phyloP scores from a whole-genome alignment of 2,113 vertebrate species.

The Tragulus kanchil region DNA sequence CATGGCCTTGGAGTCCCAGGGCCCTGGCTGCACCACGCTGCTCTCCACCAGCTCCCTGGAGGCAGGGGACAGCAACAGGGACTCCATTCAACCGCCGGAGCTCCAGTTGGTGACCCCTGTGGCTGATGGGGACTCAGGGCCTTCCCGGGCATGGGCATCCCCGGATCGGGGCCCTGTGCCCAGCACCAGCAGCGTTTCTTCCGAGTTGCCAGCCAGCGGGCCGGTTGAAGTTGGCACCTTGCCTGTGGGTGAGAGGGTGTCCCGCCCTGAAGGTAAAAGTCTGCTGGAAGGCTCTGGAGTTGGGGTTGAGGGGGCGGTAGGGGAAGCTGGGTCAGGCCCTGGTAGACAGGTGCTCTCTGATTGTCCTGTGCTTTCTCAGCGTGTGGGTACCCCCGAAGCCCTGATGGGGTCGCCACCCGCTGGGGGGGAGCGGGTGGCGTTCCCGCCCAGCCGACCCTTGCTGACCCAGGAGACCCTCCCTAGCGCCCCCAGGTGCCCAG shows the following conservation, averaged over 20 bases:
- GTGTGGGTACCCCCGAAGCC: too few relatives aligned
- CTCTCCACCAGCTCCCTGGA: constrained; percentile 80
- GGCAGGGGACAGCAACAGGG: constrained; percentile 83
- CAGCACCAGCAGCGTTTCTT: constrained; percentile 92
- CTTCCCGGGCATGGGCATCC: constrained; percentile 81
- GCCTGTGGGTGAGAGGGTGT: constrained; percentile 92
- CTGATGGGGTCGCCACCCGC: background rate
- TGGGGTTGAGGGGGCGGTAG: too few relatives aligned
- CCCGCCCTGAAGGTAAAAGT: constrained; percentile 95
- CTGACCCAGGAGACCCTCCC: constrained; percentile 64
- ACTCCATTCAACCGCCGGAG: constrained; percentile 84
- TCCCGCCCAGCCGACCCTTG: background rate
- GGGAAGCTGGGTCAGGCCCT: too few relatives aligned
- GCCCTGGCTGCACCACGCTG: constrained; percentile 78
- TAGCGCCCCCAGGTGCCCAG: constrained; percentile 97
- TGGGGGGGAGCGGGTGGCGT: background rate
- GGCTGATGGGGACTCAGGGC: constrained; percentile 83
- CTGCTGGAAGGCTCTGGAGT: background rate
- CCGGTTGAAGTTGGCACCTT: constrained; percentile 88
- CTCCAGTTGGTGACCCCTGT: constrained; percentile 76
- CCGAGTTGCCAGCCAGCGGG: constrained; percentile 88
- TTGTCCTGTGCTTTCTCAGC: too few relatives aligned
- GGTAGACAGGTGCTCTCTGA: too few relatives aligned
- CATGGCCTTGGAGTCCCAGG: constrained; percentile 91
- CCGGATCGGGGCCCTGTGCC: constrained; percentile 85